phyloP scores from a whole-genome alignment of 2,888 invertebrate species.

The Buathra laborator region DNA sequence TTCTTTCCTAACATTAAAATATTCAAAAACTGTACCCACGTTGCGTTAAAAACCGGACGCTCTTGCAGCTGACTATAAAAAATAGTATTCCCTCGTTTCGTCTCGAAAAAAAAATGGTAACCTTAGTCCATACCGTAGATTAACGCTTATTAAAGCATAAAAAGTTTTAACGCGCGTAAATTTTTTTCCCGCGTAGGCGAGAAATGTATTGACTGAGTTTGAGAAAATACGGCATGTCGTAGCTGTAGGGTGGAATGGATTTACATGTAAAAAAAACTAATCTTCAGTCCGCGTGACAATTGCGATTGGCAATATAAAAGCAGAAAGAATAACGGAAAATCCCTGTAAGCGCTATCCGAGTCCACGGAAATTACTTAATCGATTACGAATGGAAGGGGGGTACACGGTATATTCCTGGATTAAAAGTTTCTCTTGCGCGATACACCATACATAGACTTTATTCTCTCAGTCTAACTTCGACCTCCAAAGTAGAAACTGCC shows the following conservation, averaged over 20 bases:
- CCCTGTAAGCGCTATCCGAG: background rate
- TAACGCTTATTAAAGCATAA: background rate
- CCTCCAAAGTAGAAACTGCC: background rate
- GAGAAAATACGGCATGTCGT: slow-evolving; percentile 7
- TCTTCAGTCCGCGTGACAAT: background rate
- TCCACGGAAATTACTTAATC: slow-evolving; percentile 12
- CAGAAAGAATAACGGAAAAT: background rate
- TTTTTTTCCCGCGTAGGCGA: background rate
- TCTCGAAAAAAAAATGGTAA: background rate
- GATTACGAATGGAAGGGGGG: background rate
- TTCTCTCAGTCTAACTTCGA: slow-evolving; percentile 4
- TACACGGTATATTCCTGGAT: background rate
- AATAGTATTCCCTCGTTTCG: background rate
- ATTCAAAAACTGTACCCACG: background rate
- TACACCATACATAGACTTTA: background rate
- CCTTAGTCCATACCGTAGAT: background rate
- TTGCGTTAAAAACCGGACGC: background rate
- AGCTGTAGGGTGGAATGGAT: background rate
- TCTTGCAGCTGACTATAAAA: background rate
- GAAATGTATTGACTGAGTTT: background rate
- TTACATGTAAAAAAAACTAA: background rate
- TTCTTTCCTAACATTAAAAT: background rate
- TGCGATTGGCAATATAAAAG: slow-evolving; percentile 14
- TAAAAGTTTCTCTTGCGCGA: slow-evolving; percentile 22
- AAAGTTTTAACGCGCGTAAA: background rate